Base-by-base conservation (phyloP, 2,797 vertebrate genomes). In the Epinephelus malabaricus region DNA sequence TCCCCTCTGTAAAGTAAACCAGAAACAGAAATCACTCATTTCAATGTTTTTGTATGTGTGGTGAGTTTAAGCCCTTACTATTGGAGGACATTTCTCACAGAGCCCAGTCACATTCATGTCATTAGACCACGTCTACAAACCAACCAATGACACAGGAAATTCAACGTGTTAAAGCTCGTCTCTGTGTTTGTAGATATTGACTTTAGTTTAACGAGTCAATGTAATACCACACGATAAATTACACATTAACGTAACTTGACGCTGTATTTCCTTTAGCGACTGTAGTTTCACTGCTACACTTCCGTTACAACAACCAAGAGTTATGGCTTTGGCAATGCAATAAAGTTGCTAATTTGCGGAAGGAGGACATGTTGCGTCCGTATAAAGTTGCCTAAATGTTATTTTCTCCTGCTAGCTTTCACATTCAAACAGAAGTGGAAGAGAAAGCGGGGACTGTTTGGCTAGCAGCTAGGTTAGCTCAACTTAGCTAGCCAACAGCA, bases 391-490 rank as follows among this genome's bases (percentile, higher is more conserved):
- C 17, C 15, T 2, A 61, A 67, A 72, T 34, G n/a, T 25, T 9
- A 53, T 82, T 79, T 81, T 62, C 45, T 60, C 3, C 21, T 2
- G 2, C 38, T n/a, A 21, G 45, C 40, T 63, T 76, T 50, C 45
- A 72, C 70, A 50, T 75, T 61, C 9, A 69, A 18, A 62, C 0
- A 12, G 50, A 76, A 21, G 15, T 60, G 47, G 4, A 38, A 71
- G 63, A 77, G 63, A 87, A 69, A 85, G 71, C 82, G 68, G 79
- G 63, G 72, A 75, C 58, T 91, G 84, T 89, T 92, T 88, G 61
- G 87, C 73, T 91, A 92, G 75, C 84, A 71, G 86, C 76, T 89
- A 43, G 40, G 40, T 43, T 43, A 93, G 86, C 89, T 78, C 67
- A 71, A 84, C 69, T 88, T 83, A 88, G 88, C 93, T 87, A 88